Base-by-base conservation (phyloP, 2,797 vertebrate genomes). In the Paramormyrops hopkinsi region DNA sequence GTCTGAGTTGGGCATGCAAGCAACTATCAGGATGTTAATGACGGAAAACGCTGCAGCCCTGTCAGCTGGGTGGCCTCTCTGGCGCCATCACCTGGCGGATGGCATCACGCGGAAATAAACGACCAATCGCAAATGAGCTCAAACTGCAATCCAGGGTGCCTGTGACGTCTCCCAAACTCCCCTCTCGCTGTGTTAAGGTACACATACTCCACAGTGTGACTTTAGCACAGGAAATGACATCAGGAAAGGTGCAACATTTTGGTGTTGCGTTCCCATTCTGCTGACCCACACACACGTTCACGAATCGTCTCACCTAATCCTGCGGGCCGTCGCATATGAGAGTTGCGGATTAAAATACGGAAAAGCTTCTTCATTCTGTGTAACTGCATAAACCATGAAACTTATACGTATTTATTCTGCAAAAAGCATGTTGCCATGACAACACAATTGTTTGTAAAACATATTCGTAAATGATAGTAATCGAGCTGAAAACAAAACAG, bases 241-340 rank as follows among this genome's bases (percentile, higher is more conserved):
- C 48, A 86, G 2, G 22, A 59, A 56, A 41, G 12, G 25, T 2
- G 29, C 12, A 22, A 51, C 25, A 46, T 48, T 22, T 85, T 25
- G 11, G n/a, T 8, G 22, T 8, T 25, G 48, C 14, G 22, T 7
- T 22, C 7, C 50, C n/a, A 2, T 85, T 53, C 46, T 14, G 50
- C 9, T 85, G 51, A 56, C 51, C 25, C 11, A 9, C 25, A 59
- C 29, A 4, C 51, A 41, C 53, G 33, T 56, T 41, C 19, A 88
- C n/a, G 76, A 46, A 19, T 65, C 37, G n/a, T 69, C 82, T 33
- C 22, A 46, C 65, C 65, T 84, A 86, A 76, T 62, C 22, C 37
- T 9, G 22, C 73, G 53, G 33, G 79, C 87, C 87, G 83, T 88
- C 76, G 88, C 86, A 29, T 84, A 11, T 50, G 14, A 76, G 25